Evolutionary conservation across 2,888 invertebrate genomes (phyloP).

Genomic region (Micoletzkya japonica): DNA sequence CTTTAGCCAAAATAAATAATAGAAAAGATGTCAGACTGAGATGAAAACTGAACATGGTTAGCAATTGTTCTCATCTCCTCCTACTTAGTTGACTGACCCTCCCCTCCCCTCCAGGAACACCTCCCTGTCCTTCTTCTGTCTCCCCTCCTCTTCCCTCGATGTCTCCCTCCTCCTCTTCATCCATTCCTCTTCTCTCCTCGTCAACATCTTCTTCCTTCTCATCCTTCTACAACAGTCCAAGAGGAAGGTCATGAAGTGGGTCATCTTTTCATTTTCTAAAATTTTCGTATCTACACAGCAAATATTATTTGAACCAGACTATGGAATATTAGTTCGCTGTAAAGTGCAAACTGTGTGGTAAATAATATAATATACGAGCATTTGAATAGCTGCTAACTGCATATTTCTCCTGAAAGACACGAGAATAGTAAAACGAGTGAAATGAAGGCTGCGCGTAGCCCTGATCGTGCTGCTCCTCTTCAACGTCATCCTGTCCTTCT

Average conservation of each 20-base stretch:
- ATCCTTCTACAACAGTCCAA: constrained; percentile 43
- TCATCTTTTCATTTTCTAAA: background rate
- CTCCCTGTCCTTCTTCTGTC: background rate
- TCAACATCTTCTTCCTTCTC: constrained; percentile 23
- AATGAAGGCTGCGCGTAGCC: constrained; percentile 8
- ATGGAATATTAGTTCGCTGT: background rate
- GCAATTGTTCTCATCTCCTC: too few species aligned
- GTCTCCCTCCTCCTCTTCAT: background rate
- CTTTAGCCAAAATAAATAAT: too few species aligned
- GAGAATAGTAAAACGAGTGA: background rate
- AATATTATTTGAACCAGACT: background rate
- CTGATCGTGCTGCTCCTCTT: constrained; percentile 9
- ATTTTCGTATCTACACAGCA: background rate
- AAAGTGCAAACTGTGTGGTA: background rate
- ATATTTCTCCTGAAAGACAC: background rate
- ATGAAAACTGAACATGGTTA: too few species aligned
- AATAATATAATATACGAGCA: too few species aligned
- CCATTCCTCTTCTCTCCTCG: constrained; percentile 5
- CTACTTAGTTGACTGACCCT: too few species aligned
- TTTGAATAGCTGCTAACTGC: background rate
- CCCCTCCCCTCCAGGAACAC: too few species aligned
- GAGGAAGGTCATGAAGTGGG: constrained; percentile 42
- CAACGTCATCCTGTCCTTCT: constrained; percentile 13
- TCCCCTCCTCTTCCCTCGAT: constrained; percentile 1
- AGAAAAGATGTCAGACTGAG: too few species aligned